phyloP scores from a whole-genome alignment of 2,888 invertebrate species.

The Petrolisthes manimaculis region DNA sequence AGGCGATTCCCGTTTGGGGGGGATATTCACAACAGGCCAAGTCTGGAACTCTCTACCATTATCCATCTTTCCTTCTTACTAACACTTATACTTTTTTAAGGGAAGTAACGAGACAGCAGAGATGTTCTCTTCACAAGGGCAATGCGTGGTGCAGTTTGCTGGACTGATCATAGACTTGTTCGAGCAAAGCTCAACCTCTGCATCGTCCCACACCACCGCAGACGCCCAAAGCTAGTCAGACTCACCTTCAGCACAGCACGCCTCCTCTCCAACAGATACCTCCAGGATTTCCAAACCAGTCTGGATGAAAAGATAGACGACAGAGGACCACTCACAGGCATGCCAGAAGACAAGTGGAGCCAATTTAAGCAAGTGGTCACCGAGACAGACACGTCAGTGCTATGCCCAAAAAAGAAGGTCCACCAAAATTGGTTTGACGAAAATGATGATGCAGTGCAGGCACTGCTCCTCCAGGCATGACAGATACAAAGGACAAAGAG shows the following conservation, averaged over 20 bases:
- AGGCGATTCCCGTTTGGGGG: no score
- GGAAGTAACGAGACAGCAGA: background rate
- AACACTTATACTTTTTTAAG: no score
- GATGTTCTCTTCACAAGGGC: constrained; percentile 3
- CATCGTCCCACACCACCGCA: background rate
- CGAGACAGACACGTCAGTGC: background rate
- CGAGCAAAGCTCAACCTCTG: background rate
- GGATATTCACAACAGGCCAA: no score
- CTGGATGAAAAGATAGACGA: background rate
- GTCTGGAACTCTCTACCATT: no score
- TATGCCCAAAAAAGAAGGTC: background rate
- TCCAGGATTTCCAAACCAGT: background rate
- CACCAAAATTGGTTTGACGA: constrained; percentile 9
- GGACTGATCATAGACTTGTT: constrained; percentile 25
- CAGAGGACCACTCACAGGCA: background rate
- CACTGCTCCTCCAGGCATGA: background rate
- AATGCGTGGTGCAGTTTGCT: background rate
- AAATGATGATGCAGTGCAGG: background rate
- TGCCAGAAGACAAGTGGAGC: constrained; percentile 6
- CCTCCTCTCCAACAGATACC: background rate
- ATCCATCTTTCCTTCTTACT: no score
- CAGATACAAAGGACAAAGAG: background rate
- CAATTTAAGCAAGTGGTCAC: constrained; percentile 3
- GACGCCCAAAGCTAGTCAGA: background rate
- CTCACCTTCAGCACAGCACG: background rate